Base-by-base conservation (phyloP, 2,113 vertebrate genomes). In the Pelecanoides urinatrix region DNA sequence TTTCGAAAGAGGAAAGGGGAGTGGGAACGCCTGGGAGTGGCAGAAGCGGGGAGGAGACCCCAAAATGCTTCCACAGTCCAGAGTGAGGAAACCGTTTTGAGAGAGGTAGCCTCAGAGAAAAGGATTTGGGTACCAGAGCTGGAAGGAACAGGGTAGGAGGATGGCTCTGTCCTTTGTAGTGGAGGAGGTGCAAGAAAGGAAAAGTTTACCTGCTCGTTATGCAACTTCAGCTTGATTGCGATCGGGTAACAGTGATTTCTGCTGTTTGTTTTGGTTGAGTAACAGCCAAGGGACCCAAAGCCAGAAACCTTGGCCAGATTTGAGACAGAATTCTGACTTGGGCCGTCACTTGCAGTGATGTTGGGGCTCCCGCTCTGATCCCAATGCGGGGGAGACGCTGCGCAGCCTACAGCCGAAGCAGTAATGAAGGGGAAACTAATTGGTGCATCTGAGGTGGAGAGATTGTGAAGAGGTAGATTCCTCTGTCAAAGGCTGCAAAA, bases 341-440 rank as follows among this genome's bases (percentile, higher is more conserved):
- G 40, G 32, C 29, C 7, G 10, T 40, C 18, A 0, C 52, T 71
- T 47, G 50, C 68, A 40, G 91, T 1, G 0, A 10, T 26, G 18
- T 22, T 58, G 44, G 21, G 30, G 36, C 44, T 63, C 25, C 44
- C 26, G n/a, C 40, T 70, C 50, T 9, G 15, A 42, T 71, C 40
- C 18, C 2, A 11, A 1, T 0, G 0, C 1, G 3, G 42, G 7
- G n/a, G 32, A 73, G 59, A 32, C 1, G 40, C 50, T 58, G 26
- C 13, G 1, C 16, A 11, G 22, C 71, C 53, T 47, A 3, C 22
- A 61, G 1, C 27, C 1, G 0, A 29, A 13, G 27, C 4, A 2
- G 11, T 26, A 0, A 0, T n/a, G 15, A 44, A 34, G 14, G 70
- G 56, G 29, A 8, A 80, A 5, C 7, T 23, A 17, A 42, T 11